Evolutionary conservation across 2,797 vertebrate genomes (phyloP).

Genomic region (Silurus lanzhouensis): DNA sequence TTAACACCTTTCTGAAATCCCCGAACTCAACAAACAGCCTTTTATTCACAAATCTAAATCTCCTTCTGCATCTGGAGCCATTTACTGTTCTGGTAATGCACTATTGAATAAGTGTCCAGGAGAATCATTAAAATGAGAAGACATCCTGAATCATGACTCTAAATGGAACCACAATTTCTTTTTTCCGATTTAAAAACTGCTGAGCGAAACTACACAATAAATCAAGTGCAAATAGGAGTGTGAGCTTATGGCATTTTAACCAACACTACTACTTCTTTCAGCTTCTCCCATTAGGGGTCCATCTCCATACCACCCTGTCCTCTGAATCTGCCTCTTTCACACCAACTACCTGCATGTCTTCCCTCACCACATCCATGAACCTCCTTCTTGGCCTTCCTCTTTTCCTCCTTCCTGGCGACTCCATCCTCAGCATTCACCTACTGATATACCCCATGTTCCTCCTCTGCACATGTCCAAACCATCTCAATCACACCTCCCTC

Average conservation of each 20-base stretch:
- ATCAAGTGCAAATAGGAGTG: neutral
- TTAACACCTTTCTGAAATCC: neutral
- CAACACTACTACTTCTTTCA: too few relatives aligned
- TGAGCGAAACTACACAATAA: neutral
- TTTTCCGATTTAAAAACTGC: neutral
- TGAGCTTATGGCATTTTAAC: neutral
- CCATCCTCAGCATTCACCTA: too few relatives aligned
- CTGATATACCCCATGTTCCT: too few relatives aligned
- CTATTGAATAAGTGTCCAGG: neutral
- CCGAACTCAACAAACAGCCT: neutral
- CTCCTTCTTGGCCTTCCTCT: too few relatives aligned
- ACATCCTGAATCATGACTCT: neutral
- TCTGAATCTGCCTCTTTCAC: too few relatives aligned
- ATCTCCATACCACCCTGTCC: too few relatives aligned
- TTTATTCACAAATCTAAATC: conserved; percentile 9
- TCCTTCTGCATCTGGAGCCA: neutral
- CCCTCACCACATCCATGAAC: too few relatives aligned
- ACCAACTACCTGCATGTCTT: too few relatives aligned
- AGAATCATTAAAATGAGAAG: neutral
- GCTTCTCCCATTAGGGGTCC: too few relatives aligned
- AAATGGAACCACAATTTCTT: neutral
- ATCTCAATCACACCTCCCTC: too few relatives aligned
- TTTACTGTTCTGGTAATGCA: neutral
- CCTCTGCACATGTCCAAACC: too few relatives aligned
- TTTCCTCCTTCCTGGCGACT: too few relatives aligned